These are phyloP conservation scores for Gisinianus flammeolus DNA, from an alignment of 2,888 invertebrate genomes.

Conservation along the genomic window DNA sequence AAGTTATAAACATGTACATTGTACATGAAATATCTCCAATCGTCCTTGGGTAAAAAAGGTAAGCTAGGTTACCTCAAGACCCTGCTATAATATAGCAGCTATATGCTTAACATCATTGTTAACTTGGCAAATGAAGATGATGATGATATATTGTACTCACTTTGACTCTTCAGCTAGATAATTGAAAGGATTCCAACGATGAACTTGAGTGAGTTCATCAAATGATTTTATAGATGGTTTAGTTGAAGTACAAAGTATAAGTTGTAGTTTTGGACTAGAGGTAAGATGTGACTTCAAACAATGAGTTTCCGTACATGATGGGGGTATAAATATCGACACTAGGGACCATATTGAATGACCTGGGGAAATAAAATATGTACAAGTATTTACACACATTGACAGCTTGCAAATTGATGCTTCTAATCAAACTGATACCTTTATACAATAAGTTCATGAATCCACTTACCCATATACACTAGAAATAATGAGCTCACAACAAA, in stretches of 20 bases:
- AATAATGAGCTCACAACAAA: conserved; percentile 34
- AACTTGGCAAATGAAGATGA: no score
- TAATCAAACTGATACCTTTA: no score
- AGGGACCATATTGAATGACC: conserved; percentile 62
- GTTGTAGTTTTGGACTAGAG: conserved; percentile 61
- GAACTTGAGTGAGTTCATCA: conserved; percentile 45
- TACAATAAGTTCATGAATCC: no score
- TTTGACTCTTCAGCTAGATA: conserved; percentile 35
- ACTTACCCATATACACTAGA: conserved; percentile 36
- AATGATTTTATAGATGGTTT: conserved; percentile 47
- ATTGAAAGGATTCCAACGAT: conserved; percentile 49
- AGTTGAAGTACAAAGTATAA: conserved; percentile 55
- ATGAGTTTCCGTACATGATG: conserved; percentile 57
- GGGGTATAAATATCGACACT: conserved; percentile 63
- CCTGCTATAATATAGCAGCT: no score
- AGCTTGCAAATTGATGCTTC: no score
- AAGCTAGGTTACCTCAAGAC: no score
- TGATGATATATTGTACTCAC: no score
- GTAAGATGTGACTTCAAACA: conserved; percentile 62
- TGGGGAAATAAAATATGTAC: conserved; percentile 59
- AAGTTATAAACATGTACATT: no score
- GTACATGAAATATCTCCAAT: no score
- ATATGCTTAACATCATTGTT: no score
- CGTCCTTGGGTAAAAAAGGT: no score
- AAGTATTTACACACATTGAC: neutral